phyloP scores from a whole-genome alignment of 2,113 vertebrate species.

The Hippocampus zosterae region DNA sequence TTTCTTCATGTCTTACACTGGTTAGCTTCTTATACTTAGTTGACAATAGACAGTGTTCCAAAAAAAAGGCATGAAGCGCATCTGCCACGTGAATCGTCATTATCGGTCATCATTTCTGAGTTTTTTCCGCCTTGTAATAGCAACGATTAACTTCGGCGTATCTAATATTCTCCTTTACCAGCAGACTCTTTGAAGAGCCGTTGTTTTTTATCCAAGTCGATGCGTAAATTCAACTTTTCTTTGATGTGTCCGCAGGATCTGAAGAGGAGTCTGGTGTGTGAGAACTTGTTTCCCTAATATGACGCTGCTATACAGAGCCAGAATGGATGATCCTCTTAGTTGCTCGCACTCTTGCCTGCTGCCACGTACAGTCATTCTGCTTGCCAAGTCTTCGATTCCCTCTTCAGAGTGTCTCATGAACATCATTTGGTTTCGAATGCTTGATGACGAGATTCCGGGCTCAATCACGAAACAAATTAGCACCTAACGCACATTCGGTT shows the following conservation, averaged over 20 bases:
- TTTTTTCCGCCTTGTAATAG: too few relatives aligned
- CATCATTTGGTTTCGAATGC: not conserved
- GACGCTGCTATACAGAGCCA: constrained; percentile 72
- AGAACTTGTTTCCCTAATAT: constrained; percentile 74
- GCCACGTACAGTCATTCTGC: constrained; percentile 63
- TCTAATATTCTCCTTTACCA: too few relatives aligned
- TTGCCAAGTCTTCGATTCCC: constrained; percentile 14
- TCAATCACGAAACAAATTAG: constrained; percentile 6
- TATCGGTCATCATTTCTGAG: too few relatives aligned
- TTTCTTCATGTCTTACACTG: too few relatives aligned
- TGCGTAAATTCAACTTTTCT: not conserved
- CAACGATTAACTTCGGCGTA: too few relatives aligned
- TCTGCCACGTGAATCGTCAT: too few relatives aligned
- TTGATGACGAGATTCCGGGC: not conserved
- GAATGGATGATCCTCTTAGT: constrained; percentile 62
- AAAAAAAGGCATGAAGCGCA: too few relatives aligned
- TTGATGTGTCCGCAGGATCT: constrained; percentile 74
- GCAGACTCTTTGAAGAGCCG: not conserved
- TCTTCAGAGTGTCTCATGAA: not conserved
- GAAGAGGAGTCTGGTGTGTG: constrained; percentile 85
- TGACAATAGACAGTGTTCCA: too few relatives aligned
- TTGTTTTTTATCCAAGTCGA: not conserved
- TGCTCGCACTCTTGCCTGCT: constrained; percentile 52
- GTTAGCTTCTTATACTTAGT: too few relatives aligned
- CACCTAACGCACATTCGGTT: constrained; percentile 10